Conservation (phyloP, 2,888 invertebrate genomes). For the Morpho achilles region DNA sequence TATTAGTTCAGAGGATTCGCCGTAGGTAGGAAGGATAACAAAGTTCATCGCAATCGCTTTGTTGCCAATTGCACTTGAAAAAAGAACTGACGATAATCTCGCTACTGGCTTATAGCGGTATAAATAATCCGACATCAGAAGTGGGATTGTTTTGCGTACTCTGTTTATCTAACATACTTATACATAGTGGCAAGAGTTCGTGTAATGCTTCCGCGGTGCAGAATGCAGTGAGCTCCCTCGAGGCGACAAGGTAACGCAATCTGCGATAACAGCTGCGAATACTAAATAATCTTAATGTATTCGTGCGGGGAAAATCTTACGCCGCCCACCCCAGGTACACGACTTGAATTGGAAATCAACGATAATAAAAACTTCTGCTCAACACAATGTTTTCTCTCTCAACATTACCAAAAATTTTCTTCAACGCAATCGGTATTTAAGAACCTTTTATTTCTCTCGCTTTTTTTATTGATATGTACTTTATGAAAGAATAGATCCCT, state of each 20-base stretch:
- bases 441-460: no score
- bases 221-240: constrained; percentile 52
- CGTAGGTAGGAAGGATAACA: no score
- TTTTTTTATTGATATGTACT: no score
- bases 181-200: constrained; percentile 15
- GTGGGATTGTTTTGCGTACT: not conserved
- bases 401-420: no score
- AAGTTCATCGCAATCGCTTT: no score
- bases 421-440: no score
- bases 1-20: no score
- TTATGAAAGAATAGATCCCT: no score
- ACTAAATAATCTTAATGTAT: constrained; percentile 59
- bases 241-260: constrained; percentile 70
- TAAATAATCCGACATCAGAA: no score
- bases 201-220: constrained; percentile 37
- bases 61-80: no score
- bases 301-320: constrained; percentile 60
- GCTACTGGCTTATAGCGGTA: no score
- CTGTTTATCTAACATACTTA: not conserved
- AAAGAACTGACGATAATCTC: no score
- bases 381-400: constrained; percentile 3
- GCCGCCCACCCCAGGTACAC: constrained; percentile 35
- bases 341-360: constrained; percentile 28
- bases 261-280: constrained; percentile 47
- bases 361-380: constrained; percentile 8